These are phyloP conservation scores for Taphrorychus bicolor DNA, from an alignment of 2,888 invertebrate species.

Conservation along the genomic window DNA sequence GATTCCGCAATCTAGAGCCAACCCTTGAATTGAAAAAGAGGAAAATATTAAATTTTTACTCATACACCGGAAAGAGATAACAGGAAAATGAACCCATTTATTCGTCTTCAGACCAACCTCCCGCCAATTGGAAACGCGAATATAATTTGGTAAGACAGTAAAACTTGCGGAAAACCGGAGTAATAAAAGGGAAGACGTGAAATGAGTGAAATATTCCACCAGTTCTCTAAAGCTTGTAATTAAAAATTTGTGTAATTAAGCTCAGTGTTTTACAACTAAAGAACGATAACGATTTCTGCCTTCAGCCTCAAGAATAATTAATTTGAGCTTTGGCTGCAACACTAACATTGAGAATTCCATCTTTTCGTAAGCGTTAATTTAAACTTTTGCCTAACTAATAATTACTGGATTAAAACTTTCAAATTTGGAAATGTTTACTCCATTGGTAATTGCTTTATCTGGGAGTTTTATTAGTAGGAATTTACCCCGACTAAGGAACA, in stretches of 20 bases:
- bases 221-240: not conserved
- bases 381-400: not conserved
- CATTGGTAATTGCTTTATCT: too few species aligned
- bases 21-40: not conserved
- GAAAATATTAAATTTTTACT: not conserved
- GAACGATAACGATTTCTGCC: not conserved
- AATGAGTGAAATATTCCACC: not conserved
- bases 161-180: not conserved
- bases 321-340: not conserved
- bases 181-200: not conserved
- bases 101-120: not conserved
- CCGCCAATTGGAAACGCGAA: not conserved
- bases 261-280: constrained; percentile 3
- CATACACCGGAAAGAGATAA: not conserved
- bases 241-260: constrained; percentile 3
- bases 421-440: not conserved
- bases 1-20: too few species aligned
- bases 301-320: not conserved
- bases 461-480: too few species aligned
- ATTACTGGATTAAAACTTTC: not conserved
- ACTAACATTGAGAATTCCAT: constrained; percentile 5
- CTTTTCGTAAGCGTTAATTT: not conserved
- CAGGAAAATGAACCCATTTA: not conserved
- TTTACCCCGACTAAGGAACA: not conserved
- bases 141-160: not conserved